Conservation (phyloP, 2,888 invertebrate genomes). For the Zaprionus obscuricornis region DNA sequence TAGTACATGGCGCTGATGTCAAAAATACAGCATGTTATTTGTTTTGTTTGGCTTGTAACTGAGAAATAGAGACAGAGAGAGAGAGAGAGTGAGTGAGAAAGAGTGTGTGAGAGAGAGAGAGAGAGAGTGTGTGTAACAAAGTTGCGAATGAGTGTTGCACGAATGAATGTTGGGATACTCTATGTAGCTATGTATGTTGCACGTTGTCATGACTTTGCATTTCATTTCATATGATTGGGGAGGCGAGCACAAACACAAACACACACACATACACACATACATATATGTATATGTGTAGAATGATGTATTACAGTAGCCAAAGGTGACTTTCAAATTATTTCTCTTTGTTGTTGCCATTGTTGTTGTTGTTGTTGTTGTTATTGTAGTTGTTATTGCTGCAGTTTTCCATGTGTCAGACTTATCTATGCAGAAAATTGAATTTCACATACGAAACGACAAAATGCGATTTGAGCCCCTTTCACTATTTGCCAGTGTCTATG, state of each 20-base stretch:
- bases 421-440: constrained; percentile 78
- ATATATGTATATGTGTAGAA: constrained; percentile 9
- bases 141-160: too few species aligned
- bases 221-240: constrained; percentile 74
- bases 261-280: constrained; percentile 4
- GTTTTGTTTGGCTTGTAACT: constrained; percentile 36
- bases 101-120: not conserved
- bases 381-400: constrained; percentile 27
- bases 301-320: constrained; percentile 69
- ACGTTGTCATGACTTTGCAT: constrained; percentile 71
- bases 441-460: constrained; percentile 35
- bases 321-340: constrained; percentile 73
- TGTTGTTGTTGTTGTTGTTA: constrained; percentile 6
- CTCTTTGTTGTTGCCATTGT: constrained; percentile 34
- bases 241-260: constrained; percentile 14
- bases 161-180: constrained; percentile 12
- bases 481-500: constrained; percentile 20
- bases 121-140: constrained; percentile 18
- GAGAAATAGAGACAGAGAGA: not conserved
- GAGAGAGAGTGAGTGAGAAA: constrained; percentile 17
- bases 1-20: constrained; percentile 51
- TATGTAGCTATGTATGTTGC: not conserved
- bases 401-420: constrained; percentile 48
- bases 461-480: constrained; percentile 17
- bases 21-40: constrained; percentile 71